Base-by-base conservation (phyloP, 1,140 invertebrate genomes). In the Drosophila tristis region DNA sequence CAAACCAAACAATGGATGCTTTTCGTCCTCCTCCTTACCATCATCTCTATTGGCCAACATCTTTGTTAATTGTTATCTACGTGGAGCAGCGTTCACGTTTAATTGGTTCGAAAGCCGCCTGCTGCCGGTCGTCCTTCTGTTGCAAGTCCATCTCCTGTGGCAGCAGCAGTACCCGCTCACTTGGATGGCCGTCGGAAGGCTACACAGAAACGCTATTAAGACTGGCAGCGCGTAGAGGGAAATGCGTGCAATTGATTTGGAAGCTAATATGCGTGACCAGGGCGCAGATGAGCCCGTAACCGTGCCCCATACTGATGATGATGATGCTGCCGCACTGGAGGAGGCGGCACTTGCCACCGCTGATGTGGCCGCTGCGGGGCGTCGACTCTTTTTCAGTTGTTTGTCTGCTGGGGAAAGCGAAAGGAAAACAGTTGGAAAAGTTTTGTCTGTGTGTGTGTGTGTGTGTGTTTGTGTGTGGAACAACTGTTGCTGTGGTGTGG, bases 121-220 rank as follows among this genome's bases (percentile, higher is more conserved):
- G 45, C 39, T 51, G 20, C 20, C 20, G 20, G 75, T 50, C 65
- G 49, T 48, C 31, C 43, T 50, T 16, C 29, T 42, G 11, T 15
- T 57, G 45, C 13, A 25, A 15, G 9, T 13, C 16, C 45, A 39
- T 43, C 45, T 49, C 51, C 49, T 43, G 56, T 2, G 11, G n/a
- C 43, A 42, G 67, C 48, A 60, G 45, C 51, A 16, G 62, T 59
- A 47, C 42, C 45, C 31, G 39, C 72, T 57, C 57, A 67, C 53
- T 57, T 35, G 44, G 51, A 58, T 48, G 23, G 60, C 25, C 54
- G 71, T 50, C 15, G 15, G 58, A 54, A 49, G 51, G 76, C 62
- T 81, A 90, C 87, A 90, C 63, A 90, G 87, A 82, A 90, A 90
- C 62, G 87, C 81, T 87, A 90, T 90, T 90, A 90, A 73, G 64